Conservation (phyloP, 2,888 invertebrate genomes). For the Phortica okadai region DNA sequence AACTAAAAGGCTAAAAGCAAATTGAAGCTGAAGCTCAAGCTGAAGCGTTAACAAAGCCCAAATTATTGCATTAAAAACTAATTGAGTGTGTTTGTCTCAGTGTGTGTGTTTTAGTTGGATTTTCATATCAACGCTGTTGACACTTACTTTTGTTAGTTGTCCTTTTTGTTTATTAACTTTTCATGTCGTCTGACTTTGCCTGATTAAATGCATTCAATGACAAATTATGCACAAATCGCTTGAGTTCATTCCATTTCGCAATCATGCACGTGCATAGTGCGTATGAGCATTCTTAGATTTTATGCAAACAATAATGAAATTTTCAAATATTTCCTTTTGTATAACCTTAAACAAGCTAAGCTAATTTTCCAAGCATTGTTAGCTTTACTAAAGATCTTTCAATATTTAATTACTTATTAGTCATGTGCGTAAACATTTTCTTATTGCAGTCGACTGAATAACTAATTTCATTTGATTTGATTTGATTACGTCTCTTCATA, state of each 20-base stretch:
- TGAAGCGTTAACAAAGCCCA: no score
- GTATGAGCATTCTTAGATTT: constrained; percentile 14
- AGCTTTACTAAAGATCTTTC: constrained; percentile 11
- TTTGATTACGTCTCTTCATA: background rate
- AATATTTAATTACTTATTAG: constrained; percentile 25
- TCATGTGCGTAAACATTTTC: constrained; percentile 3
- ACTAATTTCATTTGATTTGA: background rate
- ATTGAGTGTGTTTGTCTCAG: background rate
- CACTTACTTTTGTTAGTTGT: background rate
- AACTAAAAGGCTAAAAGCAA: no score
- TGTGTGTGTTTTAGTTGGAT: background rate
- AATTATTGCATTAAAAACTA: background rate
- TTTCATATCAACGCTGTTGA: background rate
- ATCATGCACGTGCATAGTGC: background rate
- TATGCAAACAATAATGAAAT: background rate
- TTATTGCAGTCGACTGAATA: background rate
- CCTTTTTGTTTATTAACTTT: constrained; percentile 9
- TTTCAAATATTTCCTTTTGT: background rate
- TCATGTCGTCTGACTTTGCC: constrained; percentile 21
- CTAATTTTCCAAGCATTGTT: constrained; percentile 5
- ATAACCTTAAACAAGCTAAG: background rate
- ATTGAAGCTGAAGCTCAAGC: background rate
- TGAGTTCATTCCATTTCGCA: constrained; percentile 5
- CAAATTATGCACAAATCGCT: background rate
- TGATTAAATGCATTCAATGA: constrained; percentile 16